Conservation (phyloP, 1,140 invertebrate species). For the Oreohelix idahoensis region DNA sequence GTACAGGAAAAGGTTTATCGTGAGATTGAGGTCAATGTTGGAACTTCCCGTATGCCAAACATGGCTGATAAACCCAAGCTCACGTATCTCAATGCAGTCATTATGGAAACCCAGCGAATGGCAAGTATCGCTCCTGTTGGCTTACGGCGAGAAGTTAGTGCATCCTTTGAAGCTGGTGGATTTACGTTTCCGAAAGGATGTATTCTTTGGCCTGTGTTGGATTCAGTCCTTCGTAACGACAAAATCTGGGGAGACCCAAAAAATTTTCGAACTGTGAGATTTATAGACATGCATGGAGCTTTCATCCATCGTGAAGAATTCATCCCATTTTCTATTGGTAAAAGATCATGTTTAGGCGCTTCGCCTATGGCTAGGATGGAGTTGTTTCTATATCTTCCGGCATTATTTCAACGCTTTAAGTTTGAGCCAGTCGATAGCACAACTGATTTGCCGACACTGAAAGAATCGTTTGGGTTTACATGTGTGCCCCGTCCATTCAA, state of each 20-base stretch:
- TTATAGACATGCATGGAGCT: constrained; percentile 56
- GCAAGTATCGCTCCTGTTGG: constrained; percentile 57
- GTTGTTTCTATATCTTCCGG: not conserved
- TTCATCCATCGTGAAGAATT: not conserved
- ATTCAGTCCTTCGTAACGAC: constrained; percentile 59
- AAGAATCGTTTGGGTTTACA: not conserved
- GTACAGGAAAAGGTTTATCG: constrained; percentile 74
- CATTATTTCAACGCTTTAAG: constrained; percentile 1
- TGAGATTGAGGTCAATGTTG: constrained; percentile 80
- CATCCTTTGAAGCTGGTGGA: constrained; percentile 55
- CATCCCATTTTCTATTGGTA: not conserved
- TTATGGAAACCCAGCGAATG: constrained; percentile 48
- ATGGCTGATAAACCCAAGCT: constrained; percentile 42
- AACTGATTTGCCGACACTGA: not conserved
- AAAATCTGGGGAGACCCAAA: constrained; percentile 80
- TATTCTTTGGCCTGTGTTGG: constrained; percentile 58
- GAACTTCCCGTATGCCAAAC: constrained; percentile 18
- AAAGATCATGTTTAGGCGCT: not conserved
- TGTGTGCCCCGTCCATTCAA: not conserved
- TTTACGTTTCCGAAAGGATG: constrained; percentile 62
- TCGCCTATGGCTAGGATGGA: not conserved
- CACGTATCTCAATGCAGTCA: constrained; percentile 48
- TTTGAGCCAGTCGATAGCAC: not conserved
- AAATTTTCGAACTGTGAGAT: constrained; percentile 80
- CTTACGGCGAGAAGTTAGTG: constrained; percentile 57